Base-by-base conservation (phyloP, 2,888 invertebrate genomes). In the Xestia rhomboidea region DNA sequence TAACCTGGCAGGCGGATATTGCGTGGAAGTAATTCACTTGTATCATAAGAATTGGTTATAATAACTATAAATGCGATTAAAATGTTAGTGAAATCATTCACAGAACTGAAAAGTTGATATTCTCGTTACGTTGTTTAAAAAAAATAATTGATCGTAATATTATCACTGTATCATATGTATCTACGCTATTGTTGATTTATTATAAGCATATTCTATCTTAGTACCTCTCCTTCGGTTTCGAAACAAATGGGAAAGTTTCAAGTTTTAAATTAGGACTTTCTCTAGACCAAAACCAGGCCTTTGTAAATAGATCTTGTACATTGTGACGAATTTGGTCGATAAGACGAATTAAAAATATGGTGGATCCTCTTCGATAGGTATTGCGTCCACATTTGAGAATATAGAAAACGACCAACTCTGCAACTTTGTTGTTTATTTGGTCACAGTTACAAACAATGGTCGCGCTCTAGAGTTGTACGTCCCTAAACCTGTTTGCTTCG, bases 81-180 rank as follows among this genome's bases (percentile, higher is more conserved):
- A 92, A 93, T 92, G 95, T 96, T 96, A 96, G 97, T 97, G 97
- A 96, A 88, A 93, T 91, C 89, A 95, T 95, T 96, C 96, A 97
- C 97, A 96, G 97, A 96, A 97, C 97, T 97, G 97, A 97, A 95
- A 94, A 95, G 95, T 92, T 94, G 93, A 94, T 95, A 95, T 95
- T 95, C 94, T 96, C 95, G 96, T 96, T 96, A 95, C 93, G 94
- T 96, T 96, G 93, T 95, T 95, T 95, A 91, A 93, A 93, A 51
- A 93, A 94, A 92, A 91, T 91, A 88, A 93, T 93, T 93, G 93
- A 93, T 90, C 92, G 91, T 95, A 94, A 95, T 93, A 94, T 92
- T 93, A 91, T 93, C 89, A 93, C 88, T 94, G 93, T 95, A 95
- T 93, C 82, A 95, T 96, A 95, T 95, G 94, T 95, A 95, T 95